These are phyloP conservation scores for Sitodiplosis mosellana DNA, from an alignment of 1,140 invertebrate genomes.

Conservation along the genomic window DNA sequence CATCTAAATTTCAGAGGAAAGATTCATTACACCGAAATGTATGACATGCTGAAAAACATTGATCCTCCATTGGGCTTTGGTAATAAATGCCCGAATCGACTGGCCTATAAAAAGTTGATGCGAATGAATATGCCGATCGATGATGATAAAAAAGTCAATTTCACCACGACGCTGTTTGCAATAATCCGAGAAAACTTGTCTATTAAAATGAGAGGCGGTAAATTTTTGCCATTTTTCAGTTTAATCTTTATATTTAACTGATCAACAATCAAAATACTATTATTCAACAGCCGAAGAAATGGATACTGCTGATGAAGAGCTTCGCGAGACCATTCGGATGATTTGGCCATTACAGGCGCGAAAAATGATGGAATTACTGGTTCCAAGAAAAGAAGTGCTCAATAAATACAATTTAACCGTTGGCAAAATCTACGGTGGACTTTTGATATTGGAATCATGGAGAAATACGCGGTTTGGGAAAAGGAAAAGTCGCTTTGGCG, in stretches of 20 bases:
- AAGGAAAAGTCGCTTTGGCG: slow-evolving; percentile 60
- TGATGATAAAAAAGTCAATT: slow-evolving; percentile 90
- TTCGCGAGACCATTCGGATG: slow-evolving; percentile 86
- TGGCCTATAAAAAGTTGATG: slow-evolving; percentile 97
- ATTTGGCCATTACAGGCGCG: slow-evolving; percentile 98
- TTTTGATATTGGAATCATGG: slow-evolving; percentile 96
- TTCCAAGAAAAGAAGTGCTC: slow-evolving; percentile 77
- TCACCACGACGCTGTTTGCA: slow-evolving; percentile 96
- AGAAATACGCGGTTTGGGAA: slow-evolving; percentile 77
- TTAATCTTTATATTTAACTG: neutral
- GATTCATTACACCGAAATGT: slow-evolving; percentile 98
- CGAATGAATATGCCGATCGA: slow-evolving; percentile 99
- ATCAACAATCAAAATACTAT: neutral
- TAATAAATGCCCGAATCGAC: slow-evolving; percentile 95
- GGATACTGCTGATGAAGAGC: slow-evolving; percentile 94
- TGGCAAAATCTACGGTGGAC: slow-evolving; percentile 95
- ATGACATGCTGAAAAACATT: slow-evolving; percentile 99
- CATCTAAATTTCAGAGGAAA: slow-evolving; percentile 54
- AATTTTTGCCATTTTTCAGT: no score
- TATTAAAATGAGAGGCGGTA: slow-evolving; percentile 95
- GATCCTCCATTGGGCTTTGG: slow-evolving; percentile 99
- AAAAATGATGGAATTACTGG: slow-evolving; percentile 87
- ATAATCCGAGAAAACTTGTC: slow-evolving; percentile 95
- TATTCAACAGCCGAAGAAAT: slow-evolving; percentile 77
- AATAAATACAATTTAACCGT: slow-evolving; percentile 81